Base-by-base conservation (phyloP, 2,888 invertebrate genomes). In the Drosophila mimetica region DNA sequence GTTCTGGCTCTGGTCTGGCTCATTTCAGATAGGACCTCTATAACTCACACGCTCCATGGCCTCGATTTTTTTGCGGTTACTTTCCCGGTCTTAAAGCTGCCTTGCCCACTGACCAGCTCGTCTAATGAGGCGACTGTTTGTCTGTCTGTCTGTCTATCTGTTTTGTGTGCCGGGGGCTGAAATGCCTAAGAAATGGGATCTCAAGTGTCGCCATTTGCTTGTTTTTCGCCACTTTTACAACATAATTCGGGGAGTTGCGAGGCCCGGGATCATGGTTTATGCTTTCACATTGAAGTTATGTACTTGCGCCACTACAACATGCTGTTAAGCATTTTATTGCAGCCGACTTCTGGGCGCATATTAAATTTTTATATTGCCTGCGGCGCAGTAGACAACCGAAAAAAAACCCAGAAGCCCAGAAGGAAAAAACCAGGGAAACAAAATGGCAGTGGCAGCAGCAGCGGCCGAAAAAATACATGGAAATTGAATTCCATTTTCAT, bases 331-430 rank as follows among this genome's bases (percentile, higher is more conserved):
- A 55, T 75, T 81, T 83, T 86, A 83, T 75, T 77, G 84, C 71
- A 57, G 77, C 57, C 80, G 64, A 67, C 75, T 80, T 74, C 63
- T 65, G 72, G 81, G 77, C 61, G 77, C 66, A 75, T 82, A 82
- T 86, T 82, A 86, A 83, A 86, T 83, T 83, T 86, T 83, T 83
- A 86, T 81, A 71, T 39, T 34, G 52, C 52, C 22, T 51, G 52
- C 50, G 39, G 46, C 37, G 58, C 32, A 53, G 39, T 9, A 59
- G 39, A 52, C 52, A 52, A 46, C 46, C n/a, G 28, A 70, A 9
- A 28, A 20, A 67, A 28, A 28, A 20, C 63, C 14, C 28, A 37
- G 34, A 5, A 18, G 18, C 18, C 51, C 25, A 18, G 37, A n/a
- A 32, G 8, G 22, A 5, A 37, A 28, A 39, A 20, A 11, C 54